Evolutionary conservation across 2,113 vertebrate genomes (phyloP).

Genomic region (Aptenodytes patagonicus): DNA sequence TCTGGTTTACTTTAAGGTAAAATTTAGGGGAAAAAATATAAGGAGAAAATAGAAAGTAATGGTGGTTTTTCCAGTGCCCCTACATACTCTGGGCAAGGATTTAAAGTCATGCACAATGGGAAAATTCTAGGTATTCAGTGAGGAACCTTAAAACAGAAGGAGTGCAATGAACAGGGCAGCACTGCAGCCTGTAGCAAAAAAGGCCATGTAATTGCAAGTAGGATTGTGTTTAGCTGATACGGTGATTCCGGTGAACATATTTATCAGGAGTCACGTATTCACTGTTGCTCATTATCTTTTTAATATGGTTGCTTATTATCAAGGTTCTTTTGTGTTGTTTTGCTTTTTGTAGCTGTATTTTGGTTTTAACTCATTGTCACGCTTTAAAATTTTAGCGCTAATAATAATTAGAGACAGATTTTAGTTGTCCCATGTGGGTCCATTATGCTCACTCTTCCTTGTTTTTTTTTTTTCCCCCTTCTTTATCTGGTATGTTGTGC

Average conservation of each 20-base stretch:
- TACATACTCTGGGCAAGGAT: background rate
- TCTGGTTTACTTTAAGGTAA: slow-evolving; percentile 2
- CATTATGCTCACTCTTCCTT: background rate
- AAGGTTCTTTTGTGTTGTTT: background rate
- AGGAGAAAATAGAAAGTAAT: background rate
- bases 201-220: background rate
- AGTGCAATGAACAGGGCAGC: background rate
- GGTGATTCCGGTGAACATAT: background rate
- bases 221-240: background rate
- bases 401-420: background rate
- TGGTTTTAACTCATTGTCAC: background rate
- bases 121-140: background rate
- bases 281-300: background rate
- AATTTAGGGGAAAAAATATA: background rate
- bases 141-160: background rate
- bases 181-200: background rate
- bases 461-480: background rate
- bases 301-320: background rate
- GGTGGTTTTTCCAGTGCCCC: background rate
- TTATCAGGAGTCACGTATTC: background rate
- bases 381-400: background rate
- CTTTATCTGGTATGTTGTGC: background rate
- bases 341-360: background rate
- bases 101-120: background rate
- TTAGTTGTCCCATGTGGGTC: background rate